phyloP scores from a whole-genome alignment of 1,140 invertebrate genomes.

The Oncopodura yosiiana region DNA sequence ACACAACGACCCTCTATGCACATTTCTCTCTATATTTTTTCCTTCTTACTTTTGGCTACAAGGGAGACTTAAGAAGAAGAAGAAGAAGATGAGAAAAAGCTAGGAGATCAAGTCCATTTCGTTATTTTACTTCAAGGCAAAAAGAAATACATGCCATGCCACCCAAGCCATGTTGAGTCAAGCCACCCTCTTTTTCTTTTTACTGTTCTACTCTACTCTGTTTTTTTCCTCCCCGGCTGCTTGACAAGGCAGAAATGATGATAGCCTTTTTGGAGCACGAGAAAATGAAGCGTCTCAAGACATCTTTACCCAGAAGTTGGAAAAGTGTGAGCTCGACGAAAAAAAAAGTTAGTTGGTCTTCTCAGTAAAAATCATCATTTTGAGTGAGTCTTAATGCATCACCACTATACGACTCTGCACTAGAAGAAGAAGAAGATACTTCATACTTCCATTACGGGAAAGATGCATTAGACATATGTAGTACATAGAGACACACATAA shows the following conservation, averaged over 20 bases:
- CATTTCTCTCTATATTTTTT: conserved; percentile 17
- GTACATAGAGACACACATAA: too few species aligned
- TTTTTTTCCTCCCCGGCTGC: not conserved
- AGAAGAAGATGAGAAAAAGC: not conserved
- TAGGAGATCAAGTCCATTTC: not conserved
- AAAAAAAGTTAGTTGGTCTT: too few species aligned
- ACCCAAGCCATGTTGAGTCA: too few species aligned
- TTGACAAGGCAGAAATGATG: not conserved
- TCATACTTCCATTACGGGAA: too few species aligned
- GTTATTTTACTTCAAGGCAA: too few species aligned
- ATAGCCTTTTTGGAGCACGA: too few species aligned
- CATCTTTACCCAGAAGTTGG: not conserved
- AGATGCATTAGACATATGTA: too few species aligned
- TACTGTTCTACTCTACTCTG: not conserved
- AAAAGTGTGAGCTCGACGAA: not conserved
- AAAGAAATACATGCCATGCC: too few species aligned
- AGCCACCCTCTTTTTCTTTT: not conserved
- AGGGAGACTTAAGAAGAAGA: not conserved
- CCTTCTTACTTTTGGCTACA: not conserved
- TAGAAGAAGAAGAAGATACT: too few species aligned
- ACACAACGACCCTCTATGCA: conserved; percentile 12
- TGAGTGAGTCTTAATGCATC: conserved; percentile 2
- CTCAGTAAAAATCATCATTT: conserved; percentile 5
- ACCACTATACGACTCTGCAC: too few species aligned
- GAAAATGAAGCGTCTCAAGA: too few species aligned